A percentile compares a stretch with the other conserved stretches of the same genome.
phyloP scores from a whole-genome alignment of 2,888 invertebrate species.

The Agriotes lineatus region DNA sequence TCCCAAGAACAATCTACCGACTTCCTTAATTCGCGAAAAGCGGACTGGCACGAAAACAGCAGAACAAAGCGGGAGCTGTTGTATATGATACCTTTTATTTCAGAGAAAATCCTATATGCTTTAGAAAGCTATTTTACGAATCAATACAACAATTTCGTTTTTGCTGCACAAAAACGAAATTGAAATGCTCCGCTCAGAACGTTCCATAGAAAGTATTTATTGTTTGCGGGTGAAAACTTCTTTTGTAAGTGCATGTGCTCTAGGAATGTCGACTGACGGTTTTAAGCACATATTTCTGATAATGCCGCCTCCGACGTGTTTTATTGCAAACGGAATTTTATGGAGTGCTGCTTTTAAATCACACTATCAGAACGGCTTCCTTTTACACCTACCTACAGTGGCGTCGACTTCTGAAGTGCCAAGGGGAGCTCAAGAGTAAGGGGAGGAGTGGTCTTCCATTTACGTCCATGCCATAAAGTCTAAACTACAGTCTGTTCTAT shows the following conservation, averaged over 20 bases:
- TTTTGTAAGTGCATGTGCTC: constrained; percentile 29
- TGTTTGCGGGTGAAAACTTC: constrained; percentile 38
- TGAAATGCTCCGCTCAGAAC: constrained; percentile 30
- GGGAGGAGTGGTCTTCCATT: too few relatives aligned
- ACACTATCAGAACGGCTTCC: constrained; percentile 22
- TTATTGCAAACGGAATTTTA: constrained; percentile 26
- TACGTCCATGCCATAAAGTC: too few relatives aligned
- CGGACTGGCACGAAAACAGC: neutral
- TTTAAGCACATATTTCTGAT: constrained; percentile 38
- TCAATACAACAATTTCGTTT: constrained; percentile 36
- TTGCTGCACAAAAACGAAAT: constrained; percentile 30
- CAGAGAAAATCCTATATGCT: constrained; percentile 23
- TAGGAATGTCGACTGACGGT: constrained; percentile 32
- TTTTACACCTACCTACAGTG: constrained; percentile 16
- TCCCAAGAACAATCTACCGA: neutral
- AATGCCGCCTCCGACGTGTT: constrained; percentile 24
- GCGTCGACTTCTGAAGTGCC: too few relatives aligned
- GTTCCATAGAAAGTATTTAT: constrained; percentile 37
- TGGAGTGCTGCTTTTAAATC: constrained; percentile 17
- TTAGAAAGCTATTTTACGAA: constrained; percentile 21
- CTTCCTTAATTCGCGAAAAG: neutral
- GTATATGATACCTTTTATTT: constrained; percentile 22
- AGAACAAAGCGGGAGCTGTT: constrained; percentile 5
- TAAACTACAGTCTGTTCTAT: too few relatives aligned
- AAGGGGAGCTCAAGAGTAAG: too few relatives aligned